A percentile compares a stretch with the other conserved stretches of the same genome.
Conservation (phyloP, 2,888 invertebrate genomes). For the Polydrusus tereticollis region DNA sequence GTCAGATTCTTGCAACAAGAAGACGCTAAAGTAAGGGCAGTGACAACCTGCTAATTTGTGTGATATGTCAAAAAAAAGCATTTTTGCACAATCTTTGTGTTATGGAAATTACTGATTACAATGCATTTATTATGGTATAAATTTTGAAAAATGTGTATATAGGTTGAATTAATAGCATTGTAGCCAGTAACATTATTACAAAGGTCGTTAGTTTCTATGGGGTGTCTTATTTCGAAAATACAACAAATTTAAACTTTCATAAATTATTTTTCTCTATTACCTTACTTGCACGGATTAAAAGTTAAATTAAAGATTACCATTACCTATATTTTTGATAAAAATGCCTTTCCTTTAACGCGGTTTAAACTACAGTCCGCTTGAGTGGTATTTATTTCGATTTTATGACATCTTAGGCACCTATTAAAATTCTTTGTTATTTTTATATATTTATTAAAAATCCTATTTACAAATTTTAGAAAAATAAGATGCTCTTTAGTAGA, state of each 20-base stretch:
- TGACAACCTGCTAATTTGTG: too few species aligned
- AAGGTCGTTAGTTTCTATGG: background rate
- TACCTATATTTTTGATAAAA: too few species aligned
- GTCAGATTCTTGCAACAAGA: background rate
- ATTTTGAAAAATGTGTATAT: background rate
- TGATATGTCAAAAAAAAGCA: too few species aligned
- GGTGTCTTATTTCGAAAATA: background rate
- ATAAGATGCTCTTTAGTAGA: background rate
- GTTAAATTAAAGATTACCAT: too few species aligned
- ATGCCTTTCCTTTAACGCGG: too few species aligned
- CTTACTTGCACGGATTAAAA: too few species aligned
- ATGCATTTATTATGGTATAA: background rate
- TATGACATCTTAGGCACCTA: too few species aligned
- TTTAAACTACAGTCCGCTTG: too few species aligned
- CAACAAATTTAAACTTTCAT: background rate
- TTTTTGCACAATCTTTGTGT: background rate
- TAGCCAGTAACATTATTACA: background rate
- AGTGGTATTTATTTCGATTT: too few species aligned
- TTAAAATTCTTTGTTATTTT: conserved; percentile 1
- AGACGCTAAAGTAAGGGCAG: background rate
- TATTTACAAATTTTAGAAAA: background rate
- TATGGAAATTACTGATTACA: background rate
- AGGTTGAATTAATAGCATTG: background rate
- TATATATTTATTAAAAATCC: background rate
- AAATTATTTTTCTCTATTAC: background rate